Percentiles rank a stretch among this genome's conserved stretches.
Evolutionary conservation across 2,797 vertebrate genomes (phyloP).

Genomic region (Coendou prehensilis): DNA sequence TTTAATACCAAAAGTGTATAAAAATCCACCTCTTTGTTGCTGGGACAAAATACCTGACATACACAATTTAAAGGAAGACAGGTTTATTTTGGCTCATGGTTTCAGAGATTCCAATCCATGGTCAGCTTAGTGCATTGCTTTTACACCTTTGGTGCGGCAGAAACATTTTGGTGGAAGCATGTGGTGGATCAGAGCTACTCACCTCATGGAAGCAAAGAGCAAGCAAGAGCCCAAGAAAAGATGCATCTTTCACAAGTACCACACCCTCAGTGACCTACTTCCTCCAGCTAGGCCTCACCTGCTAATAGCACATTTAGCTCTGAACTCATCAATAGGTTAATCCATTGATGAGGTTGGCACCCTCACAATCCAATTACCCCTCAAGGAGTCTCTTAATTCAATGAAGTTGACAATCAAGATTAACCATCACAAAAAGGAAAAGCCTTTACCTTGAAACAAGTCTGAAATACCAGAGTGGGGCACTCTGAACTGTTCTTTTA

Average conservation of each 20-base stretch:
- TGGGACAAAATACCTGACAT: background rate
- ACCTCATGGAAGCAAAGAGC: background rate
- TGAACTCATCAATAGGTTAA: background rate
- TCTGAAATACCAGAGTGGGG: background rate
- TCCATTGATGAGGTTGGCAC: background rate
- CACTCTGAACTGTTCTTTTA: background rate
- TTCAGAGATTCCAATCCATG: background rate
- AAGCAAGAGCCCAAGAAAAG: background rate
- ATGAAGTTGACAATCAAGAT: background rate
- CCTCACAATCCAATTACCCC: background rate
- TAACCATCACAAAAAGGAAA: background rate
- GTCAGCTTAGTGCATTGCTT: background rate
- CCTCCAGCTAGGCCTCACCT: background rate
- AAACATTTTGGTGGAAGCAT: background rate
- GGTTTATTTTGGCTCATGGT: background rate
- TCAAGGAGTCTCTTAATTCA: background rate
- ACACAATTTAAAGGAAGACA: background rate
- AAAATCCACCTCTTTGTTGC: background rate
- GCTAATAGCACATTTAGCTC: background rate
- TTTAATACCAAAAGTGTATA: background rate
- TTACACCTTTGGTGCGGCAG: background rate
- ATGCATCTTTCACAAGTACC: no score
- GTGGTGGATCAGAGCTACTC: background rate
- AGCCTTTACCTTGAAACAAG: background rate
- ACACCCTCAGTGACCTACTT: background rate